Evolutionary conservation across 2,888 invertebrate genomes (phyloP).

Genomic region (Crepidodera aurea): DNA sequence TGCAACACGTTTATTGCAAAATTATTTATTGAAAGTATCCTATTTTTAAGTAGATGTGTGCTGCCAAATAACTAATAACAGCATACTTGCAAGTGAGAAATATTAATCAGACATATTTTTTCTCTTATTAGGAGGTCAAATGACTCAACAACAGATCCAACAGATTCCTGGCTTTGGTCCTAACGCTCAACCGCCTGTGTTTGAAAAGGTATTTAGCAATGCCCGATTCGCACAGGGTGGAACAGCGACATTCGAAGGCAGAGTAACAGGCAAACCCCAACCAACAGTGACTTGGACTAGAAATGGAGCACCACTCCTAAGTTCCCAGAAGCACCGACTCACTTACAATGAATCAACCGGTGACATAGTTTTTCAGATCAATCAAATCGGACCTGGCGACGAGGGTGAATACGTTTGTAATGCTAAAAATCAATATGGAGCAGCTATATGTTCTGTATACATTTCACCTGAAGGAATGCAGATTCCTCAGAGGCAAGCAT

Average conservation of each 20-base stretch:
- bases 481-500: slow-evolving; percentile 70
- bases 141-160: slow-evolving; percentile 64
- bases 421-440: slow-evolving; percentile 94
- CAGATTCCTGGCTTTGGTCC: slow-evolving; percentile 67
- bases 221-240: slow-evolving; percentile 95
- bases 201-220: slow-evolving; percentile 95
- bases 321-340: slow-evolving; percentile 88
- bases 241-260: slow-evolving; percentile 91
- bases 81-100: no score
- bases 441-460: slow-evolving; percentile 94
- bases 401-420: slow-evolving; percentile 97
- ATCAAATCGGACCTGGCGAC: slow-evolving; percentile 93
- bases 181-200: slow-evolving; percentile 89
- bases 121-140: slow-evolving; percentile 62
- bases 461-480: slow-evolving; percentile 90
- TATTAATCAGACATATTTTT: background rate
- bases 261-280: slow-evolving; percentile 88
- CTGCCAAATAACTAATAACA: no score
- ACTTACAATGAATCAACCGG: slow-evolving; percentile 91
- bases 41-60: no score
- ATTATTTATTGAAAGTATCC: no score
- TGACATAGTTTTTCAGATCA: slow-evolving; percentile 80
- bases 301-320: slow-evolving; percentile 83
- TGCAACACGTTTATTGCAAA: no score
- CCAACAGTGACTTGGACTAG: slow-evolving; percentile 92